These are phyloP conservation scores for Sebastes steindachneri DNA, from an alignment of 2,797 vertebrate species.

Conservation along the genomic window DNA sequence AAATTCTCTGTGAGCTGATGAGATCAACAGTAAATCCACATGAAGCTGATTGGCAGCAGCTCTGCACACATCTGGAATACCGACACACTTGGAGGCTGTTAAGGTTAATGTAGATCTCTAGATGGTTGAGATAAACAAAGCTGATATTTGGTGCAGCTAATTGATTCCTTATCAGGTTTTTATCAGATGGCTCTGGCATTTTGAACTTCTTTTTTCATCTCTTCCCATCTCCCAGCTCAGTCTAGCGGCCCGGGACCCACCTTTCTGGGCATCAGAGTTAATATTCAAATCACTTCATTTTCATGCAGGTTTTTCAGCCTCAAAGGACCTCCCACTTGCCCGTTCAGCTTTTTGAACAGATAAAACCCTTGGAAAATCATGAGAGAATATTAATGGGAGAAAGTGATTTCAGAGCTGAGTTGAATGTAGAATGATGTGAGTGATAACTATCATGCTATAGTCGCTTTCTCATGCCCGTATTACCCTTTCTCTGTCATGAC, in stretches of 20 bases:
- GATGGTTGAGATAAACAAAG: slow-evolving; percentile 50
- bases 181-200: slow-evolving; percentile 52
- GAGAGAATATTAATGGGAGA: slow-evolving; percentile 57
- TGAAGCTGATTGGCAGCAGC: slow-evolving; percentile 21
- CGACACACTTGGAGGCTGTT: not conserved
- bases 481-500: not conserved
- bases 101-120: slow-evolving; percentile 36
- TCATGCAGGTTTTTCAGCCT: slow-evolving; percentile 41
- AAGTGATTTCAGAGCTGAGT: slow-evolving; percentile 58
- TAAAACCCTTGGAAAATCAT: slow-evolving; percentile 45
- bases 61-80: slow-evolving; percentile 19
- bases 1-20: slow-evolving; percentile 2
- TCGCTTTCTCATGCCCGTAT: slow-evolving; percentile 9
- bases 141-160: slow-evolving; percentile 52
- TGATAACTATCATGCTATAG: slow-evolving; percentile 25
- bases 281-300: slow-evolving; percentile 68
- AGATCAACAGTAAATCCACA: not conserved
- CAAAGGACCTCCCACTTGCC: slow-evolving; percentile 51
- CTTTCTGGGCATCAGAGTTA: slow-evolving; percentile 49
- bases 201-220: slow-evolving; percentile 41
- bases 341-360: slow-evolving; percentile 57
- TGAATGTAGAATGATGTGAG: slow-evolving; percentile 35
- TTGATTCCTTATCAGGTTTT: slow-evolving; percentile 70
- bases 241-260: slow-evolving; percentile 5
- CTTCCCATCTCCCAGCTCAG: slow-evolving; percentile 20